Evolutionary conservation across 2,888 invertebrate genomes (phyloP).

Genomic region (Drosophila affinis): DNA sequence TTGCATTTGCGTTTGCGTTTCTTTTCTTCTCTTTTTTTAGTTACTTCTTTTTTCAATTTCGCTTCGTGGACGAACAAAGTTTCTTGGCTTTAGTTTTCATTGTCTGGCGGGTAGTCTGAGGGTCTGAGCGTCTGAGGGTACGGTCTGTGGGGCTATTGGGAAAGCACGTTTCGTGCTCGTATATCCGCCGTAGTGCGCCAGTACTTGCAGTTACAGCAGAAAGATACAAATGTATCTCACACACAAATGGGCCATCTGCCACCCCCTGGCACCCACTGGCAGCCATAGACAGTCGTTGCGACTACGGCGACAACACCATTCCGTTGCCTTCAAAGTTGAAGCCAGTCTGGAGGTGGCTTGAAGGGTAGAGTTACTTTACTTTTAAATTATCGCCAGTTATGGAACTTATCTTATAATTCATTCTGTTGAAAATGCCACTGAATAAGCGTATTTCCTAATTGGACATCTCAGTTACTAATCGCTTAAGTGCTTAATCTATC

Average conservation of each 20-base stretch:
- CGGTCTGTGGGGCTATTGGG: slow-evolving; percentile 59
- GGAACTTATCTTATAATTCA: too few species aligned
- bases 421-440: too few species aligned
- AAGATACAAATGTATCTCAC: slow-evolving; percentile 50
- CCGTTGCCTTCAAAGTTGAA: slow-evolving; percentile 5
- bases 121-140: slow-evolving; percentile 43
- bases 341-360: not conserved
- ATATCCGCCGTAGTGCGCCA: slow-evolving; percentile 58
- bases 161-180: slow-evolving; percentile 73
- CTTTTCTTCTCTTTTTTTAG: slow-evolving; percentile 12
- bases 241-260: slow-evolving; percentile 50
- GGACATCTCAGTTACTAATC: not conserved
- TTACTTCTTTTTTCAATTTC: not conserved
- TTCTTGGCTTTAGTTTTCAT: slow-evolving; percentile 50
- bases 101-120: slow-evolving; percentile 63
- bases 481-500: not conserved
- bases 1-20: slow-evolving; percentile 26
- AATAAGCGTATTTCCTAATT: not conserved
- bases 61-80: slow-evolving; percentile 8
- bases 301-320: slow-evolving; percentile 51
- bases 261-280: not conserved
- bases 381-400: too few species aligned
- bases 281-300: slow-evolving; percentile 52
- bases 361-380: not conserved
- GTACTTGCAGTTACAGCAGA: slow-evolving; percentile 35